Evolutionary conservation across 2,888 invertebrate species (phyloP).

Genomic region (Drosophila neoperkinsi): DNA sequence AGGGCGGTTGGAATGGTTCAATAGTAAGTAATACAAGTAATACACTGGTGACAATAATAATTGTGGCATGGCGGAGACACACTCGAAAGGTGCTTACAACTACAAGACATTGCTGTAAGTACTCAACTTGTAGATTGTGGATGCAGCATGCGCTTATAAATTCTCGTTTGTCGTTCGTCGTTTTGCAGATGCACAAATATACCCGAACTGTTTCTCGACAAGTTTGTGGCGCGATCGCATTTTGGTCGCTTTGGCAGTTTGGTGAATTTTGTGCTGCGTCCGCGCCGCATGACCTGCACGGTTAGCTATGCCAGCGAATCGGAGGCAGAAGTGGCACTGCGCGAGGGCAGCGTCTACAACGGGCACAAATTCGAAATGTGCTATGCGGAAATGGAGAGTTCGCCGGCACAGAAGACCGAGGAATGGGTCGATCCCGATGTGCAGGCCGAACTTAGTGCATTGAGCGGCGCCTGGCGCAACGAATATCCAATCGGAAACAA

Average conservation of each 20-base stretch:
- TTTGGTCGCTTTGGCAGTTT: constrained; percentile 91
- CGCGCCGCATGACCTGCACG: constrained; percentile 88
- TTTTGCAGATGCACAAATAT: constrained; percentile 87
- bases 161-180: neutral
- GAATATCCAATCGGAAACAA: constrained; percentile 23
- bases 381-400: constrained; percentile 86
- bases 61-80: constrained; percentile 44
- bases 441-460: constrained; percentile 89
- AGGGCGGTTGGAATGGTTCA: neutral
- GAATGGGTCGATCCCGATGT: constrained; percentile 88
- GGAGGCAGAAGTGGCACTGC: constrained; percentile 87
- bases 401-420: constrained; percentile 82
- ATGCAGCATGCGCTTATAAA: neutral
- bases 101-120: constrained; percentile 65
- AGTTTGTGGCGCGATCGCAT: constrained; percentile 88
- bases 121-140: neutral
- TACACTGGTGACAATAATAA: neutral
- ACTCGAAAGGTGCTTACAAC: constrained; percentile 34
- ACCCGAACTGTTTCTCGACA: constrained; percentile 88
- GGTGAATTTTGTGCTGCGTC: constrained; percentile 88
- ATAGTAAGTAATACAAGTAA: neutral
- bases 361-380: constrained; percentile 88
- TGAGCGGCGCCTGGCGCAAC: constrained; percentile 79
- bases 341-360: constrained; percentile 88
- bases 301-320: constrained; percentile 89